These are phyloP conservation scores for Actenoides lindsayi DNA, from an alignment of 2,113 vertebrate species.

Conservation along the genomic window DNA sequence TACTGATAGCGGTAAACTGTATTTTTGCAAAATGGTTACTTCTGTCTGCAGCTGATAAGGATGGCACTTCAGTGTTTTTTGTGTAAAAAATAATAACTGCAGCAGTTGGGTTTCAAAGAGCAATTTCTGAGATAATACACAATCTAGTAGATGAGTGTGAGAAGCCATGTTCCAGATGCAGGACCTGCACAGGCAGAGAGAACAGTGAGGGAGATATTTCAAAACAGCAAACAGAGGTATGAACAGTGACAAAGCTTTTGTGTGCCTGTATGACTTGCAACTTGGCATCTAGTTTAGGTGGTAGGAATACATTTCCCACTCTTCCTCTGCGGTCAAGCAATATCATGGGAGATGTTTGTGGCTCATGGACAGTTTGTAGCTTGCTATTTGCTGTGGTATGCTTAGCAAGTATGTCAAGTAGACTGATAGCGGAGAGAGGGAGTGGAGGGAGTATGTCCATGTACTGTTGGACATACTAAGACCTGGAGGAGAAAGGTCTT, in stretches of 20 bases:
- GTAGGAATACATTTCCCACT: not conserved
- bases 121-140: not conserved
- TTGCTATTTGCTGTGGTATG: not conserved
- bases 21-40: not conserved
- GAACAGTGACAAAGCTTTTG: not conserved
- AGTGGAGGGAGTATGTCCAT: not conserved
- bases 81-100: not conserved
- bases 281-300: not conserved
- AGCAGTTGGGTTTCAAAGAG: not conserved
- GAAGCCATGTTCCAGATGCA: not conserved
- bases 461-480: not conserved
- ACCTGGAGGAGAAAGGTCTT: not conserved
- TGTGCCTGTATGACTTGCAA: not conserved
- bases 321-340: not conserved
- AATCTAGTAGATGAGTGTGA: not conserved
- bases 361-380: not conserved
- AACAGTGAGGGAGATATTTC: not conserved
- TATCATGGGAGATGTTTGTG: not conserved
- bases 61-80: not conserved
- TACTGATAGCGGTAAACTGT: not conserved
- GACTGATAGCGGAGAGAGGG: not conserved
- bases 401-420: not conserved
- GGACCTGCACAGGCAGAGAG: not conserved
- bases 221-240: not conserved
- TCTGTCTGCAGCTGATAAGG: not conserved